A percentile compares a stretch with the other conserved stretches of the same genome.
phyloP scores from a whole-genome alignment of 2,113 vertebrate species.

The Pipa parva region DNA sequence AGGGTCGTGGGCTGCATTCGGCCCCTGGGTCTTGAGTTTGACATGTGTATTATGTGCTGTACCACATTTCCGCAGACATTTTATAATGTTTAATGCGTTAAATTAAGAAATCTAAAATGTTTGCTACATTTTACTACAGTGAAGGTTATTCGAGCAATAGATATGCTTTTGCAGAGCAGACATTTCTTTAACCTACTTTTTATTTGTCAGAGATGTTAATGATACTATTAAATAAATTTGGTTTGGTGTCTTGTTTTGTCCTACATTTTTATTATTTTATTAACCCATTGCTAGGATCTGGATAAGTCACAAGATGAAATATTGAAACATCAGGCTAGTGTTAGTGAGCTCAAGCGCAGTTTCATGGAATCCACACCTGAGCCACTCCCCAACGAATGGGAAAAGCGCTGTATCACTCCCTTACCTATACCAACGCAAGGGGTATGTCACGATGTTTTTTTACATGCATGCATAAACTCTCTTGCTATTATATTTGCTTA shows the following conservation, averaged over 20 bases:
- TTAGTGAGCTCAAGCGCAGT: constrained; percentile 99
- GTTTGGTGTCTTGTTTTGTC: constrained; percentile 59
- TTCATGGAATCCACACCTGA: constrained; percentile 98
- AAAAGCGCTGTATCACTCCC: constrained; percentile 92
- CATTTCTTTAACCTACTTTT: constrained; percentile 11
- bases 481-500: no score
- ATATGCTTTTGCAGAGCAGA: constrained; percentile 1
- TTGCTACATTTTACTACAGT: no score
- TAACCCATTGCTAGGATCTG: constrained; percentile 81
- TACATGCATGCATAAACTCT: constrained; percentile 43
- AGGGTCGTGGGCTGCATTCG: no score
- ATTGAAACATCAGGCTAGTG: constrained; percentile 99
- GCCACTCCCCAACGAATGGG: constrained; percentile 94
- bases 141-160: no score
- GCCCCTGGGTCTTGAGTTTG: no score
- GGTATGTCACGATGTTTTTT: constrained; percentile 75
- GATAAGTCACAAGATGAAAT: constrained; percentile 98
- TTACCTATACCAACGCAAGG: constrained; percentile 81
- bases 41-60: no score
- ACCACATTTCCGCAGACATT: no score
- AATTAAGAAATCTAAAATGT: no score
- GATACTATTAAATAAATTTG: constrained; percentile 23
- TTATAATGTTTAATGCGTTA: no score
- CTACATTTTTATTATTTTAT: constrained; percentile 58
- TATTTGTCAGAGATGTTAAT: no score